Evolutionary conservation across 2,888 invertebrate species (phyloP).

Genomic region (Agrotis puta): DNA sequence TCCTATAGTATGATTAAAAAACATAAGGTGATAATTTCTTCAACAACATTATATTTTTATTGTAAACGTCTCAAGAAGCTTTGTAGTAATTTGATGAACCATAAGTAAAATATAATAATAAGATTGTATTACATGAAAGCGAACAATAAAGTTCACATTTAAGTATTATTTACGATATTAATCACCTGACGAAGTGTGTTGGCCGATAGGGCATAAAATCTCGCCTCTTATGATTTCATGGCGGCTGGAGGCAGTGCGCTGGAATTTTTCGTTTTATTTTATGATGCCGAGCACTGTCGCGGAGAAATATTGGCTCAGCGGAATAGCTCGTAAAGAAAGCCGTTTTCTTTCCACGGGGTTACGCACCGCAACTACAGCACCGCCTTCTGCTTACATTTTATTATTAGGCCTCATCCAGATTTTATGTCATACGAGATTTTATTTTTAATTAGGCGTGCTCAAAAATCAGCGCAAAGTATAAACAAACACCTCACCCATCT

Average conservation of each 20-base stretch:
- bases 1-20: neutral
- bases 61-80: neutral
- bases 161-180: constrained; percentile 79
- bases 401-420: constrained; percentile 77
- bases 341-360: constrained; percentile 88
- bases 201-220: constrained; percentile 87
- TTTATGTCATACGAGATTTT: constrained; percentile 72
- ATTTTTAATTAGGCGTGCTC: constrained; percentile 64
- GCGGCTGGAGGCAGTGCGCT: constrained; percentile 84
- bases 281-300: constrained; percentile 90
- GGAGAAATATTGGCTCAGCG: constrained; percentile 91
- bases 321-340: constrained; percentile 91
- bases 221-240: constrained; percentile 89
- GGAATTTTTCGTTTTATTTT: constrained; percentile 91
- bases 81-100: neutral
- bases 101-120: neutral
- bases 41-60: neutral
- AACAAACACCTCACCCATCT: constrained; percentile 32
- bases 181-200: constrained; percentile 83
- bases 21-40: neutral
- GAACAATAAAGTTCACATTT: constrained; percentile 33
- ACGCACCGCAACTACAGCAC: constrained; percentile 86
- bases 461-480: constrained; percentile 29
- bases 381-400: constrained; percentile 81
- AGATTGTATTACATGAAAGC: neutral